A percentile compares a stretch with the other conserved stretches of the same genome.
These are phyloP conservation scores for Argyresthia goedartella DNA, from an alignment of 2,888 invertebrate species.

Conservation along the genomic window DNA sequence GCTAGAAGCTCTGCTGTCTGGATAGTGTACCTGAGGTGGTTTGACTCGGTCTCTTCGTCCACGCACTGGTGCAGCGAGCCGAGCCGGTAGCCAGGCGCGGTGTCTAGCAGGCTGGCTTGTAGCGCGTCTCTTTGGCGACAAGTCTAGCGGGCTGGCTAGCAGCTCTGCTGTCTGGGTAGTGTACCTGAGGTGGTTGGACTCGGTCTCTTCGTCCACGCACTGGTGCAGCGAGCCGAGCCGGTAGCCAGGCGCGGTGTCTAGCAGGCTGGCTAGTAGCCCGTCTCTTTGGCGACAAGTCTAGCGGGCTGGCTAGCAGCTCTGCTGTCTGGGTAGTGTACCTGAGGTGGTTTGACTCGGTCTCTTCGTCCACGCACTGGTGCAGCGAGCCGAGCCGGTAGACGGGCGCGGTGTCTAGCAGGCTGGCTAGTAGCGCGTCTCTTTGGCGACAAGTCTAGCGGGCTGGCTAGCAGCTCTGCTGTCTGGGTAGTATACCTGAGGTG, in stretches of 20 bases:
- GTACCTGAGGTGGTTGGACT: constrained; percentile 87
- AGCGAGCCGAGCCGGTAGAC: constrained; percentile 92
- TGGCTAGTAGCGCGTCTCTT: constrained; percentile 96
- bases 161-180: too few species aligned
- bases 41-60: constrained; percentile 96
- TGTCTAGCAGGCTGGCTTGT: constrained; percentile 94
- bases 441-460: constrained; percentile 95
- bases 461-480: too few species aligned
- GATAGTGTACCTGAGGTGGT: constrained; percentile 83
- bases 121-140: constrained; percentile 97
- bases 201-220: constrained; percentile 96
- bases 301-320: too few species aligned
- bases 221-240: constrained; percentile 91
- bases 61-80: constrained; percentile 91
- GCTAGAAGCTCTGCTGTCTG: too few species aligned
- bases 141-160: too few species aligned
- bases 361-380: constrained; percentile 93
- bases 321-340: too few species aligned
- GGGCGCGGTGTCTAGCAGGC: constrained; percentile 94
- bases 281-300: constrained; percentile 97
- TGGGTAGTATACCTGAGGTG: constrained; percentile 75
- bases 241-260: constrained; percentile 95
- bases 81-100: constrained; percentile 90
- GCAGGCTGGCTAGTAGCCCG: constrained; percentile 91
- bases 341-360: constrained; percentile 93